Evolutionary conservation across 2,113 vertebrate species (phyloP).

Genomic region (Halichoeres trimaculatus): DNA sequence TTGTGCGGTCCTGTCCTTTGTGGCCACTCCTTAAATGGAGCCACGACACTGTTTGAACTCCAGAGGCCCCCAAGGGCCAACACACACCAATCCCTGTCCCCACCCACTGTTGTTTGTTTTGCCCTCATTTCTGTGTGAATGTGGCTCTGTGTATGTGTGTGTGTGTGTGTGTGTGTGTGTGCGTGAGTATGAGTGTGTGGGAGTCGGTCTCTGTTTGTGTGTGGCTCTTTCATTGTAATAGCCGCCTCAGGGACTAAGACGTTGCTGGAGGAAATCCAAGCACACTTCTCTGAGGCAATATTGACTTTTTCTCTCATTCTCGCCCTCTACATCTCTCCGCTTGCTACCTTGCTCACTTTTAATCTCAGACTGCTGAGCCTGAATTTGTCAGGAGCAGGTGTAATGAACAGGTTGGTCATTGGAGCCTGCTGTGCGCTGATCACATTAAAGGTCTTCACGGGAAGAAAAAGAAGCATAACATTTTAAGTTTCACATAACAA

Average conservation of each 20-base stretch:
- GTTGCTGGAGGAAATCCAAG: conserved; percentile 67
- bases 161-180: conserved; percentile 37
- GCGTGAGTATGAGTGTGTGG: conserved; percentile 44
- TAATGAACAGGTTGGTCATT: conserved; percentile 2
- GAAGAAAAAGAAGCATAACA: too few relatives aligned
- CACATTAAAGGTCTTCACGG: background rate
- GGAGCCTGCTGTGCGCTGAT: background rate
- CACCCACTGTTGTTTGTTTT: conserved; percentile 79
- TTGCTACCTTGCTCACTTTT: too few relatives aligned
- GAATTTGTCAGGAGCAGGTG: conserved; percentile 45
- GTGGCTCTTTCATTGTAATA: conserved; percentile 57
- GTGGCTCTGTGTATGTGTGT: conserved; percentile 33
- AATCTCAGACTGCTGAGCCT: too few relatives aligned
- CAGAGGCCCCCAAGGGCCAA: conserved; percentile 68
- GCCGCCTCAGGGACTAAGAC: conserved; percentile 64
- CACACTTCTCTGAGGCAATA: conserved; percentile 66
- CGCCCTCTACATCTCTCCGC: too few relatives aligned
- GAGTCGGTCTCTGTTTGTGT: background rate
- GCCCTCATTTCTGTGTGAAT: conserved; percentile 77
- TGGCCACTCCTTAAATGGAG: conserved; percentile 69
- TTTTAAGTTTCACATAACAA: too few relatives aligned
- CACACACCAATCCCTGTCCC: conserved; percentile 51
- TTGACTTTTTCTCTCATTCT: conserved; percentile 57
- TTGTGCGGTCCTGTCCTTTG: conserved; percentile 66
- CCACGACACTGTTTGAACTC: conserved; percentile 68